A percentile compares a stretch with the other conserved stretches of the same genome.
These are phyloP conservation scores for Colaptes auratus DNA, from an alignment of 2,113 vertebrate species.

Conservation along the genomic window DNA sequence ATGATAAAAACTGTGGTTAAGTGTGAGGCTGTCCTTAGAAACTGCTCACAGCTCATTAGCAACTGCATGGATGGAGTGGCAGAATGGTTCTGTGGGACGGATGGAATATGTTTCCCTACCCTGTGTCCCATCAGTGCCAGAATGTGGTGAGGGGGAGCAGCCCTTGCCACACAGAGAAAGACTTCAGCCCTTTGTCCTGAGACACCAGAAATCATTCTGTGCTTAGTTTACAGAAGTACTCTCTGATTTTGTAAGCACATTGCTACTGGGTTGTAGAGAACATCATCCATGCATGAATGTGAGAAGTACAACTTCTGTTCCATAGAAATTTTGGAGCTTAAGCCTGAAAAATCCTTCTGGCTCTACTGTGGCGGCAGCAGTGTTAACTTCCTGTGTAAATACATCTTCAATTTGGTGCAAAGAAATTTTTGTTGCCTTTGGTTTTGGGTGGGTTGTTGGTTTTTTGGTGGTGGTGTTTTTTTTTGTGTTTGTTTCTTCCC, in stretches of 20 bases:
- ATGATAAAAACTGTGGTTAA: neutral
- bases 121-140: neutral
- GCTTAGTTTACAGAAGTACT: neutral
- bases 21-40: neutral
- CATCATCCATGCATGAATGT: neutral
- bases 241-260: neutral
- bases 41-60: neutral
- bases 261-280: neutral
- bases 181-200: neutral
- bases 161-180: neutral
- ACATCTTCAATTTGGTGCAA: neutral
- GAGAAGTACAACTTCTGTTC: neutral
- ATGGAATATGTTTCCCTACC: neutral
- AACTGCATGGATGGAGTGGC: neutral
- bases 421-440: neutral
- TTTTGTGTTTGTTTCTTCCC: neutral
- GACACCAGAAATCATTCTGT: neutral
- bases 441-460: neutral
- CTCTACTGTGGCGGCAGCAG: neutral
- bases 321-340: neutral
- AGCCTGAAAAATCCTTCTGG: neutral
- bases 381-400: neutral
- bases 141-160: neutral
- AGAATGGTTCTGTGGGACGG: neutral
- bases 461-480: too few relatives aligned